Evolutionary conservation across 2,797 vertebrate genomes (phyloP).

Genomic region (Erithacus rubecula): DNA sequence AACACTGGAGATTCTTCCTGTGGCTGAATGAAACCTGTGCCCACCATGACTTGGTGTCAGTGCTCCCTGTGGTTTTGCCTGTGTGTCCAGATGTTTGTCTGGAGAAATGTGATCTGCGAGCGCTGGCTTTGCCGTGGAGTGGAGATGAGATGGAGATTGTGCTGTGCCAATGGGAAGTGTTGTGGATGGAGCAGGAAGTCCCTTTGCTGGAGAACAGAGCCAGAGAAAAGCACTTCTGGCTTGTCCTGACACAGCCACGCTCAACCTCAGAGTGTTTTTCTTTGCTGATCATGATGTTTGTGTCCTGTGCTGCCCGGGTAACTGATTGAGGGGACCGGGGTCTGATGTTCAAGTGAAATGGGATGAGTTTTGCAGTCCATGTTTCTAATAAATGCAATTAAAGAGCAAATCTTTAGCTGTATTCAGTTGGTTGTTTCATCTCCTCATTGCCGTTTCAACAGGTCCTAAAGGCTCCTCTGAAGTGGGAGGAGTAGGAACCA

Average conservation of each 20-base stretch:
- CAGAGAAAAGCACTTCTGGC: background rate
- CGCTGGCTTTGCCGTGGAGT: background rate
- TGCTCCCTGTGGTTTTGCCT: background rate
- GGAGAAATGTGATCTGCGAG: background rate
- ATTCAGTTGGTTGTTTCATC: fast-evolving
- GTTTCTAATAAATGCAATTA: background rate
- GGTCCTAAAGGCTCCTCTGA: background rate
- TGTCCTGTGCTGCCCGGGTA: background rate
- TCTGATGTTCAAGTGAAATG: background rate
- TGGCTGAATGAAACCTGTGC: fast-evolving
- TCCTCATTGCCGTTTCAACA: background rate
- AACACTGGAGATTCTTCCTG: fast-evolving
- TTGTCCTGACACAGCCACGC: fast-evolving
- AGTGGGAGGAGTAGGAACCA: background rate
- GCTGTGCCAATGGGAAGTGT: fast-evolving
- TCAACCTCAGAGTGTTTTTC: fast-evolving
- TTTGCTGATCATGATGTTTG: fast-evolving
- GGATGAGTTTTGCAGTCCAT: background rate
- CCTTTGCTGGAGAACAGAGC: background rate
- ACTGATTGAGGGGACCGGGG: background rate
- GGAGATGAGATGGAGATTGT: background rate
- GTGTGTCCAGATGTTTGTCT: background rate
- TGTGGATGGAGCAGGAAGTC: background rate
- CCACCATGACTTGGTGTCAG: fast-evolving
- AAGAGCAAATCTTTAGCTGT: background rate